A percentile compares a stretch with the other conserved stretches of the same genome.
Evolutionary conservation across 2,113 vertebrate genomes (phyloP).

Genomic region (Psilopsiagon aurifrons): DNA sequence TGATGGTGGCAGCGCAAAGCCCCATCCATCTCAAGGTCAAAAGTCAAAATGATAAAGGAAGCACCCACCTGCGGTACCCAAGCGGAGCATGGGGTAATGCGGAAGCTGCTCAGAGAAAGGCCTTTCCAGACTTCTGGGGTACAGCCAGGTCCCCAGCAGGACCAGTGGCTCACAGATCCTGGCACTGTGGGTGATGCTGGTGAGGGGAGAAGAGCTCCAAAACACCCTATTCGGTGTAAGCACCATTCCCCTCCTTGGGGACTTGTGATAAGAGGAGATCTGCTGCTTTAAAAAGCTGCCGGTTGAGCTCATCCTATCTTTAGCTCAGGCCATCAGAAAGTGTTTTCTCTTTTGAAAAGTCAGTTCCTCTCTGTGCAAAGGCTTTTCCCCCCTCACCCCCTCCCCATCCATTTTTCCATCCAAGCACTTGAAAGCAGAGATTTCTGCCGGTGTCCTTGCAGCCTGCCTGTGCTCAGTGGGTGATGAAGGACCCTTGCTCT

Average conservation of each 20-base stretch:
- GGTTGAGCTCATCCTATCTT: constrained; percentile 15
- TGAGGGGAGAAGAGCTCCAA: neutral
- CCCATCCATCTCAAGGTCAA: constrained; percentile 12
- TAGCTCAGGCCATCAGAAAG: constrained; percentile 21
- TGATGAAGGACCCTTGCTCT: neutral
- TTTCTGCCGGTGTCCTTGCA: neutral
- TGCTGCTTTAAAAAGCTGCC: constrained; percentile 37
- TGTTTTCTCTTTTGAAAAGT: neutral
- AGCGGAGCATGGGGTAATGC: rapidly evolving
- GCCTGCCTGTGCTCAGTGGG: rapidly evolving
- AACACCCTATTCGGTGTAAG: rapidly evolving
- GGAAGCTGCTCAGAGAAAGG: neutral
- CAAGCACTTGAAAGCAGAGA: neutral
- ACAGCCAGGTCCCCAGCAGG: neutral
- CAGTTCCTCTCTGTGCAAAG: neutral
- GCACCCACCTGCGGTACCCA: rapidly evolving
- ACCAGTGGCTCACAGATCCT: rapidly evolving
- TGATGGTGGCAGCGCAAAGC: neutral
- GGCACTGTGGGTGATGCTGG: neutral
- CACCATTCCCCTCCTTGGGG: neutral
- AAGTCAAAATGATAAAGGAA: constrained; percentile 58
- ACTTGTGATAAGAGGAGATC: neutral
- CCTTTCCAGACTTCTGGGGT: neutral
- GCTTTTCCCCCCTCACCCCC: rapidly evolving
- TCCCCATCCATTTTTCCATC: neutral